These are phyloP conservation scores for Misgurnus anguillicaudatus DNA, from an alignment of 2,113 vertebrate genomes.

Conservation along the genomic window DNA sequence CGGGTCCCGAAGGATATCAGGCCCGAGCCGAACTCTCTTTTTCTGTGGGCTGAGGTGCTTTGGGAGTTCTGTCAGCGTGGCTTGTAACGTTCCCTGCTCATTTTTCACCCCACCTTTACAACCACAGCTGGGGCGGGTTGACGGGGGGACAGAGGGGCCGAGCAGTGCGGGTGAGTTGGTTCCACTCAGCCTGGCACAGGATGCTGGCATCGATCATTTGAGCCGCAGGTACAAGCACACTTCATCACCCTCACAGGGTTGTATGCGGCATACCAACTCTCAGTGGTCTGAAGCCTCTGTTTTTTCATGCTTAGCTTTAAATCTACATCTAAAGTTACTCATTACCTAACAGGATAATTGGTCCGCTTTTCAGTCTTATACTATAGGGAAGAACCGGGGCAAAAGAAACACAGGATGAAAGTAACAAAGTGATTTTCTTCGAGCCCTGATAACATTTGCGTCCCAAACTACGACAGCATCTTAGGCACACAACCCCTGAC, in stretches of 20 bases:
- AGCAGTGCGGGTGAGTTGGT: conserved; percentile 39
- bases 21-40: conserved; percentile 44
- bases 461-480: no score
- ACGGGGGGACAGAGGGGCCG: conserved; percentile 35
- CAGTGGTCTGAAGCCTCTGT: neutral
- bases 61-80: conserved; percentile 61
- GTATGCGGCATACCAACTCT: conserved; percentile 34
- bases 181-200: conserved; percentile 50
- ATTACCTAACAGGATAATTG: conserved; percentile 7
- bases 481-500: no score
- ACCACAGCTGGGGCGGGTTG: conserved; percentile 55
- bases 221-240: conserved; percentile 17
- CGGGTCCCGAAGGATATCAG: conserved; percentile 36
- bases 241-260: conserved; percentile 39
- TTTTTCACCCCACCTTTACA: conserved; percentile 69
- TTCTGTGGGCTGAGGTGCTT: conserved; percentile 61
- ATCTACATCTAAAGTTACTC: conserved; percentile 9
- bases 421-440: no score
- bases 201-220: conserved; percentile 53
- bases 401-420: no score
- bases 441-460: no score
- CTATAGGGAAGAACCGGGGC: no score
- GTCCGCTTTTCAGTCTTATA: neutral
- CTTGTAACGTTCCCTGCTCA: conserved; percentile 60
- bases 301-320: conserved; percentile 3